Percentiles rank a stretch among this genome's conserved stretches.
These are phyloP conservation scores for Propithecus coquereli DNA, from an alignment of 2,113 vertebrate species.

Conservation along the genomic window DNA sequence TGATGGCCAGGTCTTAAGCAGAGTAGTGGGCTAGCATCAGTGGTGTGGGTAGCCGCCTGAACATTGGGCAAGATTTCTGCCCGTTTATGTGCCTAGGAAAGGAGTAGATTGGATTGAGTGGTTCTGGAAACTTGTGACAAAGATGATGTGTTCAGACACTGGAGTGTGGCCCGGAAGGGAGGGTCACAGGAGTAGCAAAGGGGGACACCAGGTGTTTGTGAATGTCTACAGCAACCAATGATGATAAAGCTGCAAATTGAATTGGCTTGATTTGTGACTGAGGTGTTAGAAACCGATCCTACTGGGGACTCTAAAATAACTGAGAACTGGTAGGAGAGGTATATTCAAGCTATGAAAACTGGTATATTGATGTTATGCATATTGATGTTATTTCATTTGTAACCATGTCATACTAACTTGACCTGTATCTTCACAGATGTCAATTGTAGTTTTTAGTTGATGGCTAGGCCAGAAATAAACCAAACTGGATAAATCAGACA, in stretches of 20 bases:
- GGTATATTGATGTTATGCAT: neutral
- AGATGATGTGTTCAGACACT: neutral
- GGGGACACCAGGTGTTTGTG: neutral
- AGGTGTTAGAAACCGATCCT: neutral
- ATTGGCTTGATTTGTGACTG: neutral
- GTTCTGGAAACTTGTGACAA: neutral
- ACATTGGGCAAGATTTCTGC: neutral
- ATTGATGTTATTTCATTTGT: neutral
- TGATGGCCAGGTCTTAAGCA: neutral
- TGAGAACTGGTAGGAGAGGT: neutral
- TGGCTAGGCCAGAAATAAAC: neutral
- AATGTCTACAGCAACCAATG: neutral
- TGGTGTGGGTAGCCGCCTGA: neutral
- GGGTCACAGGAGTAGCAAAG: neutral
- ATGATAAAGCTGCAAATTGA: neutral
- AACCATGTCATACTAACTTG: neutral
- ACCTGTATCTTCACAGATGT: neutral
- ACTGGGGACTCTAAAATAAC: neutral
- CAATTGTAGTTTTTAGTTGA: neutral
- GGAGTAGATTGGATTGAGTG: neutral
- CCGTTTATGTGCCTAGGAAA: neutral
- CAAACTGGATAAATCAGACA: neutral
- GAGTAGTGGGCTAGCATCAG: neutral
- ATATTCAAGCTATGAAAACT: neutral
- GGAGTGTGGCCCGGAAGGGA: neutral